Conservation (phyloP, 2,797 vertebrate species). For the Neoniphon sammara region DNA sequence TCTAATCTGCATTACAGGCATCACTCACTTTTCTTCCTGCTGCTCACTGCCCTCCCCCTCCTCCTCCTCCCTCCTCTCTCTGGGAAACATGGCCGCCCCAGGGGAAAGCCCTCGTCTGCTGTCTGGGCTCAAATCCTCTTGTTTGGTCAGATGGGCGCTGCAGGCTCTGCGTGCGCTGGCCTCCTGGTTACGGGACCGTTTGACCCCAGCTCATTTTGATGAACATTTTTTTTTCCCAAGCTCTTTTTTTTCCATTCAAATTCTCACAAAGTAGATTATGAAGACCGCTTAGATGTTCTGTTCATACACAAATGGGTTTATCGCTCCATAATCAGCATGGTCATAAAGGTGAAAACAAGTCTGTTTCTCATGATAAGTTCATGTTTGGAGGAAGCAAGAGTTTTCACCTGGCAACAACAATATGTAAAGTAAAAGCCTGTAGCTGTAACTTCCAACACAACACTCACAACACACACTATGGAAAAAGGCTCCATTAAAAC, state of each 20-base stretch:
- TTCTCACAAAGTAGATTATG: conserved; percentile 62
- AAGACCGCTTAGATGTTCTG: conserved; percentile 50
- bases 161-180: conserved; percentile 48
- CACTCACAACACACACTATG: too few species aligned
- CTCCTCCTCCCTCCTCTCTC: conserved; percentile 36
- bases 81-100: conserved; percentile 52
- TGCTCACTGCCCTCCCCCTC: conserved; percentile 15
- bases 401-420: too few species aligned
- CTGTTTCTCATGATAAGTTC: too few species aligned
- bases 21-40: conserved; percentile 40
- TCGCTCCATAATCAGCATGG: too few species aligned
- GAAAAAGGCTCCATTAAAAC: too few species aligned
- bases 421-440: too few species aligned
- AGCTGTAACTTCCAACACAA: too few species aligned
- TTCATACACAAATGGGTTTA: conserved; percentile 20
- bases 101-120: conserved; percentile 49
- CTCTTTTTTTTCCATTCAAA: conserved; percentile 36
- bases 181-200: conserved; percentile 32
- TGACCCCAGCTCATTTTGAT: conserved; percentile 59
- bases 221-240: conserved; percentile 14
- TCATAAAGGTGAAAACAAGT: too few species aligned
- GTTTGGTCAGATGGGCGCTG: conserved; percentile 79
- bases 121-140: conserved; percentile 66
- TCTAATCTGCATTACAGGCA: conserved; percentile 30
- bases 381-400: too few species aligned